These are phyloP conservation scores for Cyclophora punctaria DNA, from an alignment of 2,888 invertebrate genomes.

Conservation along the genomic window DNA sequence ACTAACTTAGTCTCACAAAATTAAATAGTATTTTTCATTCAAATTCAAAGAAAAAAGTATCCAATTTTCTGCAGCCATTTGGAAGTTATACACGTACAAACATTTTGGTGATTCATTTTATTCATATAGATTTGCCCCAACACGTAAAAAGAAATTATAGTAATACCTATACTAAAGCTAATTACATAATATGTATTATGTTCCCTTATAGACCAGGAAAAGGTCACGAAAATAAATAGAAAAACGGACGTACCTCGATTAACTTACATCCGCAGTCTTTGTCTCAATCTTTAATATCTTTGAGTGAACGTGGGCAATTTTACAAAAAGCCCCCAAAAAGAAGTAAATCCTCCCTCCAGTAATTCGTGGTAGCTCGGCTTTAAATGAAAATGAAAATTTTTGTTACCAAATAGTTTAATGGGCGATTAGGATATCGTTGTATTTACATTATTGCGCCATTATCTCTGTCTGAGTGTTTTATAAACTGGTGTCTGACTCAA, in stretches of 20 bases:
- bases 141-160: too few relatives aligned
- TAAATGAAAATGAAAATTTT: constrained; percentile 66
- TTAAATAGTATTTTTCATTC: too few relatives aligned
- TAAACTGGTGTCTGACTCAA: too few relatives aligned
- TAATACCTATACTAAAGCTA: constrained; percentile 11
- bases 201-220: constrained; percentile 3
- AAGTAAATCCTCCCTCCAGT: constrained; percentile 39
- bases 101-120: too few relatives aligned
- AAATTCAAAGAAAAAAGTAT: too few relatives aligned
- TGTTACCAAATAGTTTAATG: constrained; percentile 12
- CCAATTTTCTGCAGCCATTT: too few relatives aligned
- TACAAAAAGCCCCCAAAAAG: constrained; percentile 56
- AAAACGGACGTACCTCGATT: constrained; percentile 31
- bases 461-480: too few relatives aligned
- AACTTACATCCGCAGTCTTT: constrained; percentile 39
- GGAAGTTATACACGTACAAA: too few relatives aligned
- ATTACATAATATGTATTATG: constrained; percentile 9
- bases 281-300: constrained; percentile 63
- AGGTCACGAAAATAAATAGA: constrained; percentile 26
- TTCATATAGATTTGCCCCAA: too few relatives aligned
- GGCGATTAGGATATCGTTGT: too few relatives aligned
- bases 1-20: too few relatives aligned
- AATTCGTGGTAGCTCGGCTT: constrained; percentile 60
- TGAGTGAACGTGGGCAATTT: constrained; percentile 69
- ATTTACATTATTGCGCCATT: too few relatives aligned